Evolutionary conservation across 2,888 invertebrate species (phyloP).

Genomic region (Drosophila quinaria): DNA sequence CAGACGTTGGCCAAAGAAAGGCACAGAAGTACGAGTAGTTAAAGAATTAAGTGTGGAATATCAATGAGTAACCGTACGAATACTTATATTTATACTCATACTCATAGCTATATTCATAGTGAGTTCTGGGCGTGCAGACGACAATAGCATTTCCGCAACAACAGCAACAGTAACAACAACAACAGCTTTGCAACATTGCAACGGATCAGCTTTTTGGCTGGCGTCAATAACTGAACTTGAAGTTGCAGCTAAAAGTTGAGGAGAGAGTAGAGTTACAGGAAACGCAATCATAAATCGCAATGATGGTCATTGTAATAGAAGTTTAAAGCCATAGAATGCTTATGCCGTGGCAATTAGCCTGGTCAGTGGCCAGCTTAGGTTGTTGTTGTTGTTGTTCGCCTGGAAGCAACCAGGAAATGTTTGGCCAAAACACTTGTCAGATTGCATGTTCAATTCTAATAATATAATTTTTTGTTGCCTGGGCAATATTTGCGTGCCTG

Average conservation of each 20-base stretch:
- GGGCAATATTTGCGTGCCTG: conserved; percentile 71
- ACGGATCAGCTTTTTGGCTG: conserved; percentile 37
- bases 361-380: conserved; percentile 55
- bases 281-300: conserved; percentile 73
- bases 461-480: conserved; percentile 73
- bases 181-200: conserved; percentile 31
- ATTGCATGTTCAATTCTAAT: conserved; percentile 84
- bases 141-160: conserved; percentile 72
- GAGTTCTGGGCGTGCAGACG: conserved; percentile 35
- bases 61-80: conserved; percentile 60
- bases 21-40: conserved; percentile 8
- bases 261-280: conserved; percentile 52
- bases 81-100: conserved; percentile 11
- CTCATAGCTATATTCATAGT: not conserved
- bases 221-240: conserved; percentile 21
- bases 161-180: conserved; percentile 44
- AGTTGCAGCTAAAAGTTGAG: conserved; percentile 1
- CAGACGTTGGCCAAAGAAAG: conserved; percentile 30
- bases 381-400: conserved; percentile 18
- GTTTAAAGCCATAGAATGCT: conserved; percentile 12
- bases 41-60: conserved; percentile 56
- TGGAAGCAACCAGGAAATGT: conserved; percentile 71
- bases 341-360: conserved; percentile 66
- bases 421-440: conserved; percentile 82
- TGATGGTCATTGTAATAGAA: conserved; percentile 49